Percentiles rank a stretch among this genome's conserved stretches.
phyloP scores from a whole-genome alignment of 2,113 vertebrate species.

The Tetrao urogallus region DNA sequence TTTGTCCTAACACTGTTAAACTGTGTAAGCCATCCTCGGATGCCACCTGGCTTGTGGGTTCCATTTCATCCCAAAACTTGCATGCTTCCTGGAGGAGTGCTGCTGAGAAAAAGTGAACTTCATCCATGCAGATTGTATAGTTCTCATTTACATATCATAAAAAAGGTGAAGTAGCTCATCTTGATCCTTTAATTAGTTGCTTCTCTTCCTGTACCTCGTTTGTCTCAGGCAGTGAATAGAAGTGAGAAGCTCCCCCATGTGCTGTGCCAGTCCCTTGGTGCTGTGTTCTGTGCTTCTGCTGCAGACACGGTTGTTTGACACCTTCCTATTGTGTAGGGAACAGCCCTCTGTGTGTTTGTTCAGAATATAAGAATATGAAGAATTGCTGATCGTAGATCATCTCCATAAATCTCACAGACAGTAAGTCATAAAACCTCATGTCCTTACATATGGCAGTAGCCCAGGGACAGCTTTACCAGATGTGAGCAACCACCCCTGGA shows the following conservation, averaged over 20 bases:
- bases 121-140: slow-evolving; percentile 47
- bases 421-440: slow-evolving; percentile 84
- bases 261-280: not conserved
- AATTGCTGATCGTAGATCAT: slow-evolving; percentile 88
- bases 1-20: too few relatives aligned
- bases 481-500: slow-evolving; percentile 65
- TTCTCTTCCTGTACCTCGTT: not conserved
- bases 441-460: slow-evolving; percentile 82
- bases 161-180: slow-evolving; percentile 53
- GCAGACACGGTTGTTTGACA: not conserved
- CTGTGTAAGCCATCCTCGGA: not conserved
- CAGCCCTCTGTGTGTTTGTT: slow-evolving; percentile 36
- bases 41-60: not conserved
- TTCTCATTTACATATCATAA: slow-evolving; percentile 60
- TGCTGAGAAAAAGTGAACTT: slow-evolving; percentile 61
- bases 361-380: slow-evolving; percentile 80
- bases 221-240: slow-evolving; percentile 12
- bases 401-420: slow-evolving; percentile 91
- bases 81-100: slow-evolving; percentile 59
- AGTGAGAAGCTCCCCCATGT: not conserved
- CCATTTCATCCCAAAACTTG: not conserved
- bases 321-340: not conserved
- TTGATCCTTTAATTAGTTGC: slow-evolving; percentile 66
- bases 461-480: slow-evolving; percentile 69
- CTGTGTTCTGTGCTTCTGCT: not conserved